Conservation (phyloP, 64 coral and sea anemone species). For the Stylophora pistillata region DNA sequence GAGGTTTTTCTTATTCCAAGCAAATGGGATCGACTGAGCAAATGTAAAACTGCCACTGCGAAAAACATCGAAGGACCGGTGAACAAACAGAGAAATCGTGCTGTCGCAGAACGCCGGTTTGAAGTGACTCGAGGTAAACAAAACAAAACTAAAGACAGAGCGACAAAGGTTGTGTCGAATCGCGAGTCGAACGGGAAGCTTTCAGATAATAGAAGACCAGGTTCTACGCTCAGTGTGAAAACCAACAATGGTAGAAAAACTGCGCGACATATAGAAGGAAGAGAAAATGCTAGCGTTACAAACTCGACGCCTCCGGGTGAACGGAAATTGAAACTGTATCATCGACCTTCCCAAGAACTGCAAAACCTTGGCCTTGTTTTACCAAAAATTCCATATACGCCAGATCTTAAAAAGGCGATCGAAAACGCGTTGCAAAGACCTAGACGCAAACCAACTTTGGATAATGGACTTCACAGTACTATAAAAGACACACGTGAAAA, state of each 20-base stretch:
- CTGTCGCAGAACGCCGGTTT: constrained; percentile 29
- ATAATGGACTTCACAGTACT: not conserved
- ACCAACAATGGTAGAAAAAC: not conserved
- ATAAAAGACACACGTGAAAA: not conserved
- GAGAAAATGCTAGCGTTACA: not conserved
- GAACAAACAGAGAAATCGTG: constrained; percentile 17
- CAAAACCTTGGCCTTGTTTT: constrained; percentile 60
- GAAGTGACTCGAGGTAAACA: constrained; percentile 43
- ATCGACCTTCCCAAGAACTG: constrained; percentile 29
- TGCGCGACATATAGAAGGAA: constrained; percentile 9
- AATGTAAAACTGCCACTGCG: constrained; percentile 8
- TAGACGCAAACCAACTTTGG: not conserved
- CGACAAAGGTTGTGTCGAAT: not conserved
- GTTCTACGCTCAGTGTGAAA: not conserved
- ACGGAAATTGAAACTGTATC: constrained; percentile 64
- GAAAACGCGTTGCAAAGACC: constrained; percentile 69
- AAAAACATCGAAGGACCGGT: constrained; percentile 1
- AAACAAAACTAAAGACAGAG: constrained; percentile 44
- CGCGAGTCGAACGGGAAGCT: not conserved
- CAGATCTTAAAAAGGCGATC: constrained; percentile 73
- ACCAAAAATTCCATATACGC: constrained; percentile 76
- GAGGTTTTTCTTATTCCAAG: constrained; percentile 89
- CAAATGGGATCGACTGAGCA: constrained; percentile 81
- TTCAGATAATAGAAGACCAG: not conserved
- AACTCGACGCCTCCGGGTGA: not conserved